Conservation (phyloP, 1,140 invertebrate genomes). For the Phymorhynchus buccinoides region DNA sequence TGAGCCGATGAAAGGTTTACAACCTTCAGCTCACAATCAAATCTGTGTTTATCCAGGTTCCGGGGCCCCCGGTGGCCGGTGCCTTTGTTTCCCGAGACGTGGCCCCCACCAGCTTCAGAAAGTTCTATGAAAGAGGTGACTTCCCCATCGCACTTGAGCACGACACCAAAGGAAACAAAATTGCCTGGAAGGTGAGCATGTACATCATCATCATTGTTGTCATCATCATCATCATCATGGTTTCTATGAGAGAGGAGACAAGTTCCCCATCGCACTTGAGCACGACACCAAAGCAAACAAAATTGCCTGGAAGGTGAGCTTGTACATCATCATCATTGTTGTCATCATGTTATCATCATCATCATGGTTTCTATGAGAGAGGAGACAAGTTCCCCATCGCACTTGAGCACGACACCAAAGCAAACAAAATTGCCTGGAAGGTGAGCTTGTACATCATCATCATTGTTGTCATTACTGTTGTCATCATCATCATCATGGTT, state of each 20-base stretch:
- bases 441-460: constrained; percentile 71
- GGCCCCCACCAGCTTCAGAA: constrained; percentile 82
- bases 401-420: constrained; percentile 84
- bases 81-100: constrained; percentile 64
- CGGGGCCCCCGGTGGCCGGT: constrained; percentile 65
- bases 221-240: too few relatives aligned
- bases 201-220: too few relatives aligned
- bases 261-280: constrained; percentile 89
- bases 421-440: constrained; percentile 89
- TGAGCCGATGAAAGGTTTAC: too few relatives aligned
- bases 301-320: constrained; percentile 88
- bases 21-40: too few relatives aligned
- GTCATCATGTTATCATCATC: too few relatives aligned
- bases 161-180: constrained; percentile 83
- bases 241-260: constrained; percentile 88
- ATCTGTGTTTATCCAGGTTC: constrained; percentile 54
- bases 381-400: constrained; percentile 90
- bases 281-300: constrained; percentile 84
- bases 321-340: too few relatives aligned
- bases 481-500: too few relatives aligned
- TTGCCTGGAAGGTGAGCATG: constrained; percentile 85
- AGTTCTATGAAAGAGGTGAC: constrained; percentile 88
- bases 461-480: background rate
- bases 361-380: constrained; percentile 87
- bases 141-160: constrained; percentile 89